Percentiles rank a stretch among this genome's conserved stretches.
These are phyloP conservation scores for Pogonognathellus flavescens DNA, from an alignment of 1,140 invertebrate genomes.

Conservation along the genomic window DNA sequence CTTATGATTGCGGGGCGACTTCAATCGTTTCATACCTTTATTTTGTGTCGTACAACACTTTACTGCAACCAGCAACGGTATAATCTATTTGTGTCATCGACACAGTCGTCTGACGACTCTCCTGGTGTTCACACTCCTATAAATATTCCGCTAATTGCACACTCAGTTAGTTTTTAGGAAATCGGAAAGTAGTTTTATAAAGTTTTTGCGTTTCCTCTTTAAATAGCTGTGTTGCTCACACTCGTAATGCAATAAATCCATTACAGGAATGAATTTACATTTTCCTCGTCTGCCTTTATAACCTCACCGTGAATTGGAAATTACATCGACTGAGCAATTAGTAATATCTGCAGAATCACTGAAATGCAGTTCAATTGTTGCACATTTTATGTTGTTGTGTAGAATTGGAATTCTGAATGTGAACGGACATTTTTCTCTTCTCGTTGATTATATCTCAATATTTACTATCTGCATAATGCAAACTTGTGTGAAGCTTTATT, in stretches of 20 bases:
- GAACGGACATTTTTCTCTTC: not conserved
- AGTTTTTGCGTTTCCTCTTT: not conserved
- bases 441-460: not conserved
- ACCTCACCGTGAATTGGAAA: not conserved
- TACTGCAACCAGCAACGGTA: not conserved
- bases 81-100: conserved; percentile 32
- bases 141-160: not conserved
- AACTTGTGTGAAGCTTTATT: not conserved
- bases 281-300: not conserved
- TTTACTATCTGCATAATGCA: not conserved
- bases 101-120: conserved; percentile 1
- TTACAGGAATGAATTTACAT: not conserved
- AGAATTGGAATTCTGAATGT: not conserved
- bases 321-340: not conserved
- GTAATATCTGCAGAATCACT: not conserved
- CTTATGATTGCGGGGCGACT: no score
- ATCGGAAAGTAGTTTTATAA: not conserved
- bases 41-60: no score
- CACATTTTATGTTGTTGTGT: not conserved
- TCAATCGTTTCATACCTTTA: no score
- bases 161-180: not conserved
- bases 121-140: not conserved
- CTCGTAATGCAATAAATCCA: conserved; percentile 6
- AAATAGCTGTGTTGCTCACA: not conserved
- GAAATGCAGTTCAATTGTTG: conserved; percentile 1